Base-by-base conservation (phyloP, 2,113 vertebrate species). In the Hystrix brachyura region DNA sequence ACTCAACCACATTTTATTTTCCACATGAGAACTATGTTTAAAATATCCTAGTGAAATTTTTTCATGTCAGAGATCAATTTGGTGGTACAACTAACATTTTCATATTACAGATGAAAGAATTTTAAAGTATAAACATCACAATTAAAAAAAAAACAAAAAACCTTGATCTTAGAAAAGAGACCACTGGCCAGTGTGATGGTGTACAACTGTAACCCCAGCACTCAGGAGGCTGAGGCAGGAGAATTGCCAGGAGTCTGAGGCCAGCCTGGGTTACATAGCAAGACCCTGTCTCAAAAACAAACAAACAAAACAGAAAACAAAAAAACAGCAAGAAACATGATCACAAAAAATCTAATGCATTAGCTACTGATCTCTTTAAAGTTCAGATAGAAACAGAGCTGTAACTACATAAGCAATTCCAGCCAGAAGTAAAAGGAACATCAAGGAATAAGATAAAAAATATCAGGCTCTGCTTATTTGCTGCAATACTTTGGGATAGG, bases 21-120 rank as follows among this genome's bases (percentile, higher is more conserved):
- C 38, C 32, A 21, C 17, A 13, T 11, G 27, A 86, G 43, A 34
- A 21, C 25, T 34, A 43, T 69, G n/a, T 67, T 71, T 85, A 79
- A 55, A 59, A 46, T 74, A 69, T 67, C 90, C 89, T 72, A 85
- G 74, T 72, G 94, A 96, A 97, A 94, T 74, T 46, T 87, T 80
- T 94, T 78, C 29, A 71, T 21, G 27, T 19, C 91, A 92, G 34
- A 62, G 62, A 62, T 62, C 1, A 91, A 60, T 59, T 97, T 71
- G 94, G 79, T 79, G 94, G 57, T 59, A 62, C 6, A 17, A 93
- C 91, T 67, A 91, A 90, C 90, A 69, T 92, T 87, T 83, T 97
- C 89, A 19, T 89, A 43, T 90, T 97, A 97, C 51, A 94, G 51
- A n/a, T 19, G 21, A 72, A 48, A 95, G 92, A 19, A 51, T 46